Base-by-base conservation (phyloP, 1,140 invertebrate species). In the Drosophila baimaii region DNA sequence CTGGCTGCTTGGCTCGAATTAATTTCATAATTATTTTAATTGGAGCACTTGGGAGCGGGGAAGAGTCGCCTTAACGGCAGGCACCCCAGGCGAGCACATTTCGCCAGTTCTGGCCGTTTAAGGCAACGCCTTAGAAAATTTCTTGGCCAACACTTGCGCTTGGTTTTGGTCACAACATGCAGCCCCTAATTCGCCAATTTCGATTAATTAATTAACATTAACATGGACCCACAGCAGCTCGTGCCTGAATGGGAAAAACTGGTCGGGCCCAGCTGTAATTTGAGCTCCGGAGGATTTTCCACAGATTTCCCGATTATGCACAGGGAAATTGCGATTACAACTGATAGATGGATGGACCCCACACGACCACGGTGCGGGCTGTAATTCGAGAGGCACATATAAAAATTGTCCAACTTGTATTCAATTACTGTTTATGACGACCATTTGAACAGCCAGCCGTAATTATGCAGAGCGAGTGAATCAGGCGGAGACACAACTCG, bases 1-100 rank as follows among this genome's bases (percentile, higher is more conserved):
- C 65, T 73, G 27, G 47, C 39, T 62, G 64, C 29, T 29, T 77
- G 46, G 29, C 46, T 68, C 47, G 69, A 79, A 82, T 88, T 80
- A 88, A 83, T 83, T 88, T 88, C 72, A 88, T 83, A 89, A 89
- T 71, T 79, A 79, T 73, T 88, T 83, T 70, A 59, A 77, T 88
- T 88, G 77, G 79, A 55, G 57, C 62, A 62, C 41, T 57, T 39
- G 41, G 23, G 52, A 21, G n/a, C n/a, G 21, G 54, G n/a, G 43
- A 25, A 39, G 57, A 44, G 27, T 55, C 41, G 43, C 27, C 27
- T 23, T 39, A 64, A 44, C 43, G 35, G 44, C 27, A 10, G 13
- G 27, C 35, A 43, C 27, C 27, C 15, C 35, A 31, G n/a, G n/a
- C n/a, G 47, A 35, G 37, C 31, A 72, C 21, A 35, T 73, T 51